Evolutionary conservation across 2,113 vertebrate species (phyloP), one percentile per base, ranked within the genome.

Genomic region (Protobothrops flavoviridis): DNA sequence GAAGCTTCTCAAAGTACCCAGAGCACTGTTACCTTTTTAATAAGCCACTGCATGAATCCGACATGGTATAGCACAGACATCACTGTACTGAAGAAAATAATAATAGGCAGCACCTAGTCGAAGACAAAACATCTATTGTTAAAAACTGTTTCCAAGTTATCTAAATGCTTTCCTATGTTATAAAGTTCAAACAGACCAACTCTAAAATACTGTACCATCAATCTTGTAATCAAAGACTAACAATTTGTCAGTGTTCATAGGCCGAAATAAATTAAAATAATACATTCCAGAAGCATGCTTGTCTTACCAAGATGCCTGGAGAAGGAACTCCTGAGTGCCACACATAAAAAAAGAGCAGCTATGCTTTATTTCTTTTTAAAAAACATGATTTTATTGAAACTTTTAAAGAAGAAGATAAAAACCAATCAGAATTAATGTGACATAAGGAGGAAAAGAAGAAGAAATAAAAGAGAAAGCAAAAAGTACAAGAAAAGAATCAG

Each of bases 41-140:
- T 85, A 12, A 99, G 91, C 98, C 99, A 99, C 29, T 98, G 97
- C 98, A 99, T 98, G 93, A 99, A 95, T 91, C 98, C 98, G 85
- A 98, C 0, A 1, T 98, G 95, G 95, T 99, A 98, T 21, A 99
- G 97, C 96, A 99, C 97, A 88, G 98, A 98, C 97, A 98, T 98
- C 61, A 98, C 95, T 0, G 98, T 97, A 96, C 98, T 99, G 97
- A 99, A 98, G 97, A 99, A 99, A 91, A 99, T 45, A 93, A 99
- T 97, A 5, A 98, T 97, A 21, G 98, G 99, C 95, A 99, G 97
- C 88, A 99, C 97, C 99, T 99, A 92, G 39, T 92, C 52, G 59
- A 61, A 96, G 45, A 92, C 33, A 96, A 95, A 94, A 93, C 91
- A 56, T 92, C 64, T 1, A 85, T 0, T 92, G 93, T 7, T 33